phyloP scores from a whole-genome alignment of 2,888 invertebrate species.

The Trissonchulus latispiculum region DNA sequence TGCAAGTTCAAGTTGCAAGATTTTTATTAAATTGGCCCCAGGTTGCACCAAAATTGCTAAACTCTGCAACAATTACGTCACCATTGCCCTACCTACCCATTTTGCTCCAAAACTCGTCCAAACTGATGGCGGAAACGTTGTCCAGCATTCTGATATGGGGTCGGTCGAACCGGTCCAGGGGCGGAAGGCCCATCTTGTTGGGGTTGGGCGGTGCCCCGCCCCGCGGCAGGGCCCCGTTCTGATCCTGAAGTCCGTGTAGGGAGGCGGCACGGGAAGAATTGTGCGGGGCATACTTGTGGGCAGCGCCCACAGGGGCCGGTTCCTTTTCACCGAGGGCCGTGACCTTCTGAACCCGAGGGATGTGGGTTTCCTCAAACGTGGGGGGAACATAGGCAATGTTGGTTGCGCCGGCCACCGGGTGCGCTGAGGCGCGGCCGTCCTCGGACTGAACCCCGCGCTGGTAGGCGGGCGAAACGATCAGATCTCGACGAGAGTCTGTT shows the following conservation, averaged over 20 bases:
- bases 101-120: conserved; percentile 36
- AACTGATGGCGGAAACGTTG: conserved; percentile 35
- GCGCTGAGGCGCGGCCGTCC: background rate
- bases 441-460: background rate
- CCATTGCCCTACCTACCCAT: too few species aligned
- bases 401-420: too few species aligned
- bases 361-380: background rate
- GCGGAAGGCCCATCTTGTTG: background rate
- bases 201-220: too few species aligned
- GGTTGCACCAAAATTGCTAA: too few species aligned
- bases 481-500: background rate
- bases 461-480: background rate
- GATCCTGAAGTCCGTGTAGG: background rate
- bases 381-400: background rate
- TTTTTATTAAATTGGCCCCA: too few species aligned
- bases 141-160: conserved; percentile 34
- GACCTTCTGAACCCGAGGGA: background rate
- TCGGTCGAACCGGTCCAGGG: conserved; percentile 31
- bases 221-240: background rate
- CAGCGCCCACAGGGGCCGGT: background rate
- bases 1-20: too few species aligned
- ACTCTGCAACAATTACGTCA: too few species aligned
- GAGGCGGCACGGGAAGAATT: background rate
- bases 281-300: background rate
- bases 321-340: background rate